Base-by-base conservation (phyloP, 2,113 vertebrate species). In the Sisor rabdophorus region DNA sequence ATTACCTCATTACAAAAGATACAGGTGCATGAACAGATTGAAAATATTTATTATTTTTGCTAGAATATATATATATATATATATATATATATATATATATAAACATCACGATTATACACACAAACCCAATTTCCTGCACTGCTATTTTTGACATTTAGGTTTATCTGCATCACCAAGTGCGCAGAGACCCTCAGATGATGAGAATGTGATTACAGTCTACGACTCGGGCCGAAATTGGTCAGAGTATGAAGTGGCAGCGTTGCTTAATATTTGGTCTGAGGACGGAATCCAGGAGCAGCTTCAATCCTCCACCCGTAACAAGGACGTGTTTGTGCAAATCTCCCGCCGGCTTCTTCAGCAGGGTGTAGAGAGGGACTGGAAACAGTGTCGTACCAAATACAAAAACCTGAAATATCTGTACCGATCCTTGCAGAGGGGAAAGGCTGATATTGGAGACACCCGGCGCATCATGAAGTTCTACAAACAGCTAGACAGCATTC, bases 341-440 rank as follows among this genome's bases (percentile, higher is more conserved):
- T 92, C 93, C 63, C 91, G 88, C 83, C 89, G 90, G 81, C 69
- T 95, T 70, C 87, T 91, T 89, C 91, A 93, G 79, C 86, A 91
- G 59, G 93, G 94, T 64, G 93, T 94, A 28, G 93, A 95, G 8
- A 92, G 93, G 11, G 94, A 96, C 89, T 95, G 93, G 93, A 98
- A 95, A 79, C 93, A 96, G 77, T 96, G 93, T 76, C 91, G 88
- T 71, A 95, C 92, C 3, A 96, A 96, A 83, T 94, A 95, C 87
- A 96, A 94, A 84, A 95, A 95, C 85, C 90, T 96, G 64, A 96
- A 96, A 89, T 95, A 95, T 2, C 89, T 95, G 69, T 95, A 96
- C 80, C 91, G 93, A 0, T 90, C 92, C 20, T 88, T 95, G 50
- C 93, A 94, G 76, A 93, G 93, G 65, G 93, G 93, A n/a, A 94